Conservation (phyloP, 2,113 vertebrate genomes). For the Pipra filicauda region DNA sequence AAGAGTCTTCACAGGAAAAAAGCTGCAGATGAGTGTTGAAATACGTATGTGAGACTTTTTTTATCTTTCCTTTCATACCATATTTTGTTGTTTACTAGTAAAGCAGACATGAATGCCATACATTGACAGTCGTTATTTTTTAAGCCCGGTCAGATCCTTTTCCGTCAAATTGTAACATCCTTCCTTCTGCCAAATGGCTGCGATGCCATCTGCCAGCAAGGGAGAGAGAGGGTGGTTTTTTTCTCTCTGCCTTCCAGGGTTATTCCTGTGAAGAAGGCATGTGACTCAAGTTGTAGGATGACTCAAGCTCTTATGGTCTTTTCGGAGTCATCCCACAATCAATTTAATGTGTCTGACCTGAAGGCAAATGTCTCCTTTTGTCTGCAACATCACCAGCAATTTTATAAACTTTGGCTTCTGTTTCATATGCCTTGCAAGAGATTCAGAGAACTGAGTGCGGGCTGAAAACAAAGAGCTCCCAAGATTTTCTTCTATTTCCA, state of each 20-base stretch:
- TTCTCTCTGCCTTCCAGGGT: neutral
- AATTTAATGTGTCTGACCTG: slow-evolving; percentile 16
- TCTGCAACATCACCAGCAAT: neutral
- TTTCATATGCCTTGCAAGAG: neutral
- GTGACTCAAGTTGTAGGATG: slow-evolving; percentile 35
- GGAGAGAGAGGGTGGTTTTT: neutral
- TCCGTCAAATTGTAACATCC: neutral
- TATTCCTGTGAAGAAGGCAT: slow-evolving; percentile 34
- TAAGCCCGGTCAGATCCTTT: neutral
- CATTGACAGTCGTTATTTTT: neutral
- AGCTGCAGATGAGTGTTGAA: neutral
- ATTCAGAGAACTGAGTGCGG: neutral
- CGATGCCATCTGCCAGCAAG: slow-evolving; percentile 15
- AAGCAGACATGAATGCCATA: neutral
- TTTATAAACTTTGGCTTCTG: slow-evolving; percentile 5
- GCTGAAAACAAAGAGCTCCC: neutral
- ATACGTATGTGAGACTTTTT: neutral
- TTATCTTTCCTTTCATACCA: neutral
- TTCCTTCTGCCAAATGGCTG: neutral
- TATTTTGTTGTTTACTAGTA: neutral
- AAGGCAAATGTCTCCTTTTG: slow-evolving; percentile 36
- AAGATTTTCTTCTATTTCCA: neutral
- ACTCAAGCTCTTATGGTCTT: slow-evolving; percentile 42
- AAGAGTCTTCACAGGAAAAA: neutral
- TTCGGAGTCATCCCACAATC: slow-evolving; percentile 33